Percentiles rank a stretch among this genome's conserved stretches.
Conservation (phyloP, 2,888 invertebrate genomes). For the Pherbina coryleti region DNA sequence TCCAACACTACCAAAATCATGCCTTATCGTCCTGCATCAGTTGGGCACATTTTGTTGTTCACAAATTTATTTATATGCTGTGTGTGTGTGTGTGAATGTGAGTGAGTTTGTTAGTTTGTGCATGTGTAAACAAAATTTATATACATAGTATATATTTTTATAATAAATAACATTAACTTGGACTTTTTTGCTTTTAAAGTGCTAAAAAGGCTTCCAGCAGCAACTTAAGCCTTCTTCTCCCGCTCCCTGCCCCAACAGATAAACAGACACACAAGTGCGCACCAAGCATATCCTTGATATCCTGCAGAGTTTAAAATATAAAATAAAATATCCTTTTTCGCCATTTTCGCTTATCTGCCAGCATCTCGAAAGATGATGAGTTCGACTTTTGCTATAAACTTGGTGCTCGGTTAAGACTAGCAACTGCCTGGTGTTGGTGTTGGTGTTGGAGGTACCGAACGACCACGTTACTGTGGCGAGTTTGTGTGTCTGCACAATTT, state of each 20-base stretch:
- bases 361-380: constrained; percentile 51
- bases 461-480: constrained; percentile 9
- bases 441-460: background rate
- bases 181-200: constrained; percentile 8
- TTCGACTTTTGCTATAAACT: constrained; percentile 58
- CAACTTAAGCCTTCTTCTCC: background rate
- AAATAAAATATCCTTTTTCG: constrained; percentile 47
- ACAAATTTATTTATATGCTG: background rate
- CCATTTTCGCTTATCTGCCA: constrained; percentile 37
- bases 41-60: constrained; percentile 12
- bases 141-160: constrained; percentile 50
- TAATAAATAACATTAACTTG: constrained; percentile 55
- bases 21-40: constrained; percentile 25
- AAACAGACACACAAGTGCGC: background rate
- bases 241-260: background rate
- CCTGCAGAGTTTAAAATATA: constrained; percentile 33
- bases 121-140: constrained; percentile 52
- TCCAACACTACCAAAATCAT: constrained; percentile 5
- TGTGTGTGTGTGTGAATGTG: constrained; percentile 20
- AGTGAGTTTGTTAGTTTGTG: background rate
- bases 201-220: background rate
- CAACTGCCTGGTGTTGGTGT: background rate
- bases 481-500: constrained; percentile 9
- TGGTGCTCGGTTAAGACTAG: background rate
- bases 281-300: background rate